These are phyloP conservation scores for Stenopsyche tienmushanensis DNA, from an alignment of 1,140 invertebrate genomes.

Conservation along the genomic window DNA sequence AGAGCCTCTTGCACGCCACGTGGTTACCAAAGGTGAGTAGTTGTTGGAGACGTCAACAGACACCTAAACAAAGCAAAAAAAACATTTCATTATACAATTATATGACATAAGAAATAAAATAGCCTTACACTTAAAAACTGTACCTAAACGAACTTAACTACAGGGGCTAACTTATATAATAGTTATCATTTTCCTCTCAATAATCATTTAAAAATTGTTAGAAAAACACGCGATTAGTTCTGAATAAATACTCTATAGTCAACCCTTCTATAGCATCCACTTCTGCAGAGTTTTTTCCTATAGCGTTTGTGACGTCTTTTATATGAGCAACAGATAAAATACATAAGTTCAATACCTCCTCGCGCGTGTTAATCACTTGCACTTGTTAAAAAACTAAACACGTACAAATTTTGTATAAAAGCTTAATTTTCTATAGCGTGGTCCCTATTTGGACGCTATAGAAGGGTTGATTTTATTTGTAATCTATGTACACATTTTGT, in stretches of 20 bases:
- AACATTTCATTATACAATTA: background rate
- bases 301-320: no score
- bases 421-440: no score
- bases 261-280: no score
- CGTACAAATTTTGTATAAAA: no score
- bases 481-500: no score
- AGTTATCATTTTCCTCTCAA: background rate
- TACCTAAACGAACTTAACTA: background rate
- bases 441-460: no score
- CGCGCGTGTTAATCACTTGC: no score
- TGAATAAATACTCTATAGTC: background rate
- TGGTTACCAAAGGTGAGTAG: slow-evolving; percentile 44
- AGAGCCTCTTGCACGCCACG: slow-evolving; percentile 43
- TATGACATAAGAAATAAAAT: background rate
- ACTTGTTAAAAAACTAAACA: no score
- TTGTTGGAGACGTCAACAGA: slow-evolving; percentile 46
- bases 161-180: background rate
- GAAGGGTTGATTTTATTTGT: no score
- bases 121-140: background rate
- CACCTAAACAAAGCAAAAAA: slow-evolving; percentile 43
- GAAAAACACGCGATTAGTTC: background rate
- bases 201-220: background rate
- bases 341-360: no score
- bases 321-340: no score
- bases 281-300: no score